Conservation (phyloP, 2,113 vertebrate genomes). For the Platanista minor region DNA sequence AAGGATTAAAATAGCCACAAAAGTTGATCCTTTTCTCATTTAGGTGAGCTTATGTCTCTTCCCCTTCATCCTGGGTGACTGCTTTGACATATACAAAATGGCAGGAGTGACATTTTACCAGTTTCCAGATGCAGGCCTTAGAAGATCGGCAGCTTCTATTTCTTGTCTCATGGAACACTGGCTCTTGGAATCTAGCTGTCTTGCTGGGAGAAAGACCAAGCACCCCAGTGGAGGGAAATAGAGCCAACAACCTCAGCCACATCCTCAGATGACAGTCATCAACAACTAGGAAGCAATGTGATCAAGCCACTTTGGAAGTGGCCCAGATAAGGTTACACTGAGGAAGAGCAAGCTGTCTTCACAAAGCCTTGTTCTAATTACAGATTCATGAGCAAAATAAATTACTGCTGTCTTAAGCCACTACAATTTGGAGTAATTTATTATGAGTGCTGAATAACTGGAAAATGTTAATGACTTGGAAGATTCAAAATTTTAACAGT, state of each 20-base stretch:
- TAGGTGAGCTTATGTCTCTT: background rate
- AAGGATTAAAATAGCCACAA: background rate
- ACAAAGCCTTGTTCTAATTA: background rate
- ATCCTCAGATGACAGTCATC: background rate
- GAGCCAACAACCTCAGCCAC: background rate
- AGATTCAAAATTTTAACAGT: background rate
- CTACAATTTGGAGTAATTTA: background rate
- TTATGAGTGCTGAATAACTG: background rate
- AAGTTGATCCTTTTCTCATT: background rate
- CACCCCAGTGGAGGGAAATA: background rate
- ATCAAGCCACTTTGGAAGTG: background rate
- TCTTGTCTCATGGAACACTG: background rate
- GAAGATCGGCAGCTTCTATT: background rate
- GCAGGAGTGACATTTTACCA: background rate
- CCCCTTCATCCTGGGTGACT: background rate
- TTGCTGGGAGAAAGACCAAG: background rate
- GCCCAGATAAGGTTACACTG: accelerated
- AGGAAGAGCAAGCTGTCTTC: background rate
- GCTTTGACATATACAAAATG: background rate
- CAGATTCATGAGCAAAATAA: background rate
- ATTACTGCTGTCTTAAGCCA: background rate
- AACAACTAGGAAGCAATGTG: background rate
- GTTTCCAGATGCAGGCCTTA: background rate
- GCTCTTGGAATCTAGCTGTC: background rate
- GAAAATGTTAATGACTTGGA: background rate